Base-by-base conservation (phyloP, 1,140 invertebrate species). In the Drosophila watanabei region DNA sequence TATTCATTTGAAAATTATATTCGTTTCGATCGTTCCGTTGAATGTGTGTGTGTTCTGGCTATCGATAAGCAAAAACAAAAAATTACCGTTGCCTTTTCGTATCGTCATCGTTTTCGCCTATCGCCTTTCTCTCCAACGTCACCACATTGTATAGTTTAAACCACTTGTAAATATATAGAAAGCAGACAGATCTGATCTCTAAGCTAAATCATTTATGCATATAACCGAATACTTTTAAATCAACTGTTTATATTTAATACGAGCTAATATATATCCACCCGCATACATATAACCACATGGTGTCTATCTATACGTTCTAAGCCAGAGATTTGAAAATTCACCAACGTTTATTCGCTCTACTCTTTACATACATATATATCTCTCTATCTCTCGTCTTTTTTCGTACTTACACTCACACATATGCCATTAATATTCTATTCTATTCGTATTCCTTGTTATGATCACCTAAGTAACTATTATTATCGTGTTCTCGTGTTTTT, bases 31-130 rank as follows among this genome's bases (percentile, higher is more conserved):
- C 63, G 41, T 56, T 59, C 45, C 20, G 46, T 71, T 76, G 60
- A 75, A 76, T 75, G 71, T 73, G 71, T 72, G 48, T 52, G 70
- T 73, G 71, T 75, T 73, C 45, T 73, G 71, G 71, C 70, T 75
- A 75, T 73, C 69, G 56, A 70, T 70, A 70, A 70, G 63, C 65
- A 33, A 68, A 33, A 68, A 52, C 24, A 16, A 11, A 46, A 16
- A 69, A 45, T 37, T 49, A 49, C 56, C 32, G 56, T 61, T 72
- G 45, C 45, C 33, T 33, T 71, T 72, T 72, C 28, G 61, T 63
- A 51, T 39, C 28, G 35, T 62, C 60, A 20, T 24, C 41, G 39
- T 52, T 73, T 56, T 54, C 35, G 76, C 68, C 79, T 73, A 65
- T 56, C 56, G 75, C 76, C 57, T 79, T 48, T 54, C 54, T 54